Base-by-base conservation (phyloP, 2,888 invertebrate species). In the Biston betularia region DNA sequence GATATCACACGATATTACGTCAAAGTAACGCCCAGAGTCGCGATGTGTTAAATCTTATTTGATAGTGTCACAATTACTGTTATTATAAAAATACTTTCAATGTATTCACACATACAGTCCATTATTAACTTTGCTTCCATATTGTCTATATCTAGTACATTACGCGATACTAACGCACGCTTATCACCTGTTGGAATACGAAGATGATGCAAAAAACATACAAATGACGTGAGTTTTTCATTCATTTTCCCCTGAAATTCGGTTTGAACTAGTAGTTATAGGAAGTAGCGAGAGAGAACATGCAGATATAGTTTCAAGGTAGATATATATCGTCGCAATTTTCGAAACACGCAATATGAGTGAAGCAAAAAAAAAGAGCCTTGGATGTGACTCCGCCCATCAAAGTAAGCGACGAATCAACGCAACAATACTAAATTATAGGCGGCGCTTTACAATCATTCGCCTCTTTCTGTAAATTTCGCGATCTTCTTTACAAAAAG, bases 21-120 rank as follows among this genome's bases (percentile, higher is more conserved):
- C 93, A 93, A 89, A 92, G 89, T 82, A 90, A 90, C 92, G 92
- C 90, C 92, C 92, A 86, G 90, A 86, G 89, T 84, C 85, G 85
- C 82, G 89, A 87, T 89, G 86, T 81, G 84, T 89, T 86, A 86
- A 90, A 90, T 92, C 88, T 89, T 82, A 75, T 73, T 75, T 79
- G 90, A 92, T 91, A 92, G 82, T 82, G 83, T 77, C 84, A 85
- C 84, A 89, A 87, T 87, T 79, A 82, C 77, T 78, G 70, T 83
- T 84, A 79, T 79, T 82, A 80, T 83, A 85, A 83, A 80, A 85
- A 83, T 79, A 81, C 76, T 74, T 77, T 78, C 60, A 77, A 69
- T 71, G 63, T 71, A 65, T 63, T 68, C 65, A 68, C 56, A 68
- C 62, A 60, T 71, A 60, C 44, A 59, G 65, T 68, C 67, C 69